Base-by-base conservation (phyloP, 2,113 vertebrate genomes). In the Brienomyrus brachyistius region DNA sequence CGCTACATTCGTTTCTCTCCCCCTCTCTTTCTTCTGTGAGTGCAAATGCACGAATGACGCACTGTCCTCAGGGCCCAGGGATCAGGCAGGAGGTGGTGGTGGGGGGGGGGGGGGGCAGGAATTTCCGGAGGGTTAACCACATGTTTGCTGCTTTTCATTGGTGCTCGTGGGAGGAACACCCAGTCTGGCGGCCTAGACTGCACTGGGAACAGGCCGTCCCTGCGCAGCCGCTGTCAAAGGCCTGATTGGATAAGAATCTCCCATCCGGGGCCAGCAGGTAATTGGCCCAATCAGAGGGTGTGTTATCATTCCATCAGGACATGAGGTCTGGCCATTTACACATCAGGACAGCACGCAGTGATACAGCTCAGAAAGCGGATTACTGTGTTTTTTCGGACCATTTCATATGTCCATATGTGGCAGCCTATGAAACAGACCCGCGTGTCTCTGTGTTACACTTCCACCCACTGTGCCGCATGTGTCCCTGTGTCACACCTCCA, bases 51-150 rank as follows among this genome's bases (percentile, higher is more conserved):
- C 11, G 45, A 27, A 47, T 52, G 45, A 50, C n/a, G 45, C 66
- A 80, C 74, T 51, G 48, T 74, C 88, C 88, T 88, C 88, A 35
- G n/a, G 3, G 21, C 88, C 47, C n/a, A 8, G 23, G 19, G 47
- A 66, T 48, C 62, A 48, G 23, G 83, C 45, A 48, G 83, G 83
- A n/a, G 74, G 31, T 43, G 74, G 31, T 80, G 66, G 66, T 31
- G 35, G 74, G 1, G 70, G 66, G 74, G 1, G 70, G 66, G 27
- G 66, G 70, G 11, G 31, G 45, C 45, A 40, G 88, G 88, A 88
- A 88, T 88, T 88, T 88, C 88, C 88, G 88, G 88, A 40, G 88
- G 66, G 88, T 50, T 51, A 50, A n/a, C 88, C 88, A 51, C 88
- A 88, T 27, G 56, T 77, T 88, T 88, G 88, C 66, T 51, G 88